Conservation (phyloP, 2,888 invertebrate genomes). For the Auanema freiburgensis region DNA sequence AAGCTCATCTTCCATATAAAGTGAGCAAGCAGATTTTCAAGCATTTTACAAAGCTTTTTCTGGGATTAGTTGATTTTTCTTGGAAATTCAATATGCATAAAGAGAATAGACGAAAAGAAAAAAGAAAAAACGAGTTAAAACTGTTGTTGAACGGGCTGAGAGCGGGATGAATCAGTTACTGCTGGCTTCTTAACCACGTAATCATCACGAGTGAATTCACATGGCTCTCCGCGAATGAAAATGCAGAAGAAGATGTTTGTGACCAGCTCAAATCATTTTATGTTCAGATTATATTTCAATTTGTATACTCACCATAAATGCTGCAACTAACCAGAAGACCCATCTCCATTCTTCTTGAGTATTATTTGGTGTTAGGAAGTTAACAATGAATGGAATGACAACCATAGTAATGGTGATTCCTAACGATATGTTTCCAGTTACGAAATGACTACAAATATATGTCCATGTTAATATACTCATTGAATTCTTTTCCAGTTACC, state of each 20-base stretch:
- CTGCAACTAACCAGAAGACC: conserved; percentile 46
- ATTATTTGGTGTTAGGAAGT: conserved; percentile 48
- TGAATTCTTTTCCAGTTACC: neutral
- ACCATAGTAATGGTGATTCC: conserved; percentile 59
- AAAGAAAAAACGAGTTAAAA: too few relatives aligned
- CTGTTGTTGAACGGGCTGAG: too few relatives aligned
- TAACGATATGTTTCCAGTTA: conserved; percentile 61
- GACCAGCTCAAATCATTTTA: conserved; percentile 32
- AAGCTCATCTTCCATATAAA: too few relatives aligned
- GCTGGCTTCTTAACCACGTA: conserved; percentile 16
- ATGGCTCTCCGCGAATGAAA: conserved; percentile 52
- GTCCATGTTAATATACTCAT: neutral
- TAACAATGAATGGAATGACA: conserved; percentile 55
- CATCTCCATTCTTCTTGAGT: conserved; percentile 56
- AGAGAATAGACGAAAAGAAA: too few relatives aligned
- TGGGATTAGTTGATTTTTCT: too few relatives aligned
- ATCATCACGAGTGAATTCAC: conserved; percentile 48
- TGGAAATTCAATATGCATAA: too few relatives aligned
- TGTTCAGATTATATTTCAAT: neutral
- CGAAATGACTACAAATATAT: conserved; percentile 48
- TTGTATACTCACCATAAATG: conserved; percentile 38
- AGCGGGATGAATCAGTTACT: too few relatives aligned
- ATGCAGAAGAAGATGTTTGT: conserved; percentile 50
- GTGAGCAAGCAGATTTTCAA: too few relatives aligned
- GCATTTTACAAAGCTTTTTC: too few relatives aligned